Base-by-base conservation (phyloP, 2,113 vertebrate species). In the Ascaphus truei region DNA sequence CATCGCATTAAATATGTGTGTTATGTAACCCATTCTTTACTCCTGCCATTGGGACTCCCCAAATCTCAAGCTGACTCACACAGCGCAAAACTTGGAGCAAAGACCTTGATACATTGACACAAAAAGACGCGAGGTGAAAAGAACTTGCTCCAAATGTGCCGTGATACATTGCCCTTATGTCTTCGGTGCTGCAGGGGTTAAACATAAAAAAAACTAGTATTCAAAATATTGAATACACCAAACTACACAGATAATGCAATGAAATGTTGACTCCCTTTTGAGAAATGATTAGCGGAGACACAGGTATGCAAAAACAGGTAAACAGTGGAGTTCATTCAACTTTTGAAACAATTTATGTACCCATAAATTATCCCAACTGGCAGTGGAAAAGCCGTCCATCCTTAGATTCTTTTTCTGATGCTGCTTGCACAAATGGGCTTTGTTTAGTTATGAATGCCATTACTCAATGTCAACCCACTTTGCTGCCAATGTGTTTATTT, bases 241-340 rank as follows among this genome's bases (percentile, higher is more conserved):
- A 45, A 20, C 41, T 45, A 3, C 9, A 13, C 20, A 20, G 41
- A 53, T 53, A 30, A 53, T 30, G 15, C 11, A 53, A 30, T 30
- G 15, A 25, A 53, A 30, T 53, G 23, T 25, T 51, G 25, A 11
- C 48, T 68, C 30, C 41, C 20, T 36, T 52, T 43, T 10, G 18
- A 23, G 34, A 55, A 53, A 53, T 52, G 33, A 53, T 69, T 60
- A 41, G 23, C 26, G n/a, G 7, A 58, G 29, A 30, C 23, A 33
- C 2, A 52, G 62, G 48, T 39, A 65, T 65, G 23, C 8, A 47
- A 43, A 25, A 58, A 59, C 41, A 59, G 56, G 56, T 69, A 60
- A 69, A 69, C 56, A 69, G 1, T 51, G 20, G 41, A 69, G 66
- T 60, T 69, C 66, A 51, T 69, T 69, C 66, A 68, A 59, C 65